Evolutionary conservation across 2,113 vertebrate genomes (phyloP), one percentile per base, ranked within the genome.

Genomic region (Macaca nemestrina): DNA sequence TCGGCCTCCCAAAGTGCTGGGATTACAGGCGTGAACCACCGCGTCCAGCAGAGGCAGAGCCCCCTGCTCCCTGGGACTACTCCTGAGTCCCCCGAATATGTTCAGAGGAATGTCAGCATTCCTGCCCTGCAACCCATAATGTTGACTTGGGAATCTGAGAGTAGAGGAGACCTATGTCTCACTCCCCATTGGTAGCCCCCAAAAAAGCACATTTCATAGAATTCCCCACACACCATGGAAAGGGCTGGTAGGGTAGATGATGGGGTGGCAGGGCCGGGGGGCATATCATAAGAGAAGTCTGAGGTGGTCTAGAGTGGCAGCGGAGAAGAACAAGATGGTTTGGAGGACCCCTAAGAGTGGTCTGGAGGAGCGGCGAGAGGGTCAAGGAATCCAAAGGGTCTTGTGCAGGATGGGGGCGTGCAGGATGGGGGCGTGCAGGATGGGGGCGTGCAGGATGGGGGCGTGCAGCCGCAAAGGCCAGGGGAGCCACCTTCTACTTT

Each of bases 11-110:
- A 55, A 55, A 55, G 52, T 55, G 52, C 52, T 55, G 18, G 18
- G 52, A 55, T 61, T 61, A 61, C 25, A 61, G 11, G 59, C 25
- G 5, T 5, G 27, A 61, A 5, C 57, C 57, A 59, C 22, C 9
- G 22, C 10, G 22, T 2, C 5, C 11, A 0, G 45, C 18, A 32
- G 6, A 20, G 18, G 11, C 7, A 11, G 9, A 35, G 40, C 17
- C 5, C 57, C 48, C n/a, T 52, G 16, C 22, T 45, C 22, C 81
- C 14, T 52, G 1, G 8, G 9, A 30, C 5, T 0, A 4, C 8
- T 9, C 2, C 32, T 9, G 64, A 45, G 43, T 57, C 30, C 45
- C 73, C 43, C 20, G n/a, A 72, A 68, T 23, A 22, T 27, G 22
- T 40, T 35, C 30, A 80, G 61, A 79, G n/a, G 59, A 79, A 32